Percentiles rank a stretch among this genome's conserved stretches.
Evolutionary conservation across 2,113 vertebrate genomes (phyloP).

Genomic region (Psittacara wagleri): DNA sequence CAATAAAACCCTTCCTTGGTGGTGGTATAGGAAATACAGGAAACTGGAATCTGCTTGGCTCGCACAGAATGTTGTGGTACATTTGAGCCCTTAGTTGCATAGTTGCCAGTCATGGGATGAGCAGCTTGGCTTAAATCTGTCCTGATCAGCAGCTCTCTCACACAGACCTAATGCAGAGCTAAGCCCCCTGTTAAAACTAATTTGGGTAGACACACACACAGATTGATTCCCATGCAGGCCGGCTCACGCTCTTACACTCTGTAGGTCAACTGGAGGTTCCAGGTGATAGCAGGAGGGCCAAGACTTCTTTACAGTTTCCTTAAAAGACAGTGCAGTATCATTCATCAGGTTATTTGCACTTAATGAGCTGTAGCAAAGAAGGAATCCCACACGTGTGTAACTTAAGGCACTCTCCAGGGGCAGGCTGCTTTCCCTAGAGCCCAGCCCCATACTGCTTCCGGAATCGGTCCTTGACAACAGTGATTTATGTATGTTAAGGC

Average conservation of each 20-base stretch:
- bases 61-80: not conserved
- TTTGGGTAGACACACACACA: not conserved
- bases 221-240: not conserved
- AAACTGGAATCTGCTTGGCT: not conserved
- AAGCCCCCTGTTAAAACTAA: not conserved
- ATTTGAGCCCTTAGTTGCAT: not conserved
- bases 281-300: not conserved
- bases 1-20: not conserved
- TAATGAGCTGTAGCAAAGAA: not conserved
- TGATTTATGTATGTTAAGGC: not conserved
- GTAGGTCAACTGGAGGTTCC: not conserved
- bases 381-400: rapidly evolving
- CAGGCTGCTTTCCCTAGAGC: not conserved
- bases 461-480: not conserved
- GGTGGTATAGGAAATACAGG: not conserved
- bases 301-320: not conserved
- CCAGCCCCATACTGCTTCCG: not conserved
- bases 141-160: not conserved
- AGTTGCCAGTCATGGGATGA: not conserved
- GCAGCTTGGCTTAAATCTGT: not conserved
- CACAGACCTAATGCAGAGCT: not conserved
- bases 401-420: not conserved
- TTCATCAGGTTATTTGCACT: not conserved
- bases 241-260: not conserved
- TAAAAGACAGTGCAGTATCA: not conserved